Percentiles rank a stretch among this genome's conserved stretches.
phyloP scores from a whole-genome alignment of 2,113 vertebrate species.

The Ramphastos sulfuratus region DNA sequence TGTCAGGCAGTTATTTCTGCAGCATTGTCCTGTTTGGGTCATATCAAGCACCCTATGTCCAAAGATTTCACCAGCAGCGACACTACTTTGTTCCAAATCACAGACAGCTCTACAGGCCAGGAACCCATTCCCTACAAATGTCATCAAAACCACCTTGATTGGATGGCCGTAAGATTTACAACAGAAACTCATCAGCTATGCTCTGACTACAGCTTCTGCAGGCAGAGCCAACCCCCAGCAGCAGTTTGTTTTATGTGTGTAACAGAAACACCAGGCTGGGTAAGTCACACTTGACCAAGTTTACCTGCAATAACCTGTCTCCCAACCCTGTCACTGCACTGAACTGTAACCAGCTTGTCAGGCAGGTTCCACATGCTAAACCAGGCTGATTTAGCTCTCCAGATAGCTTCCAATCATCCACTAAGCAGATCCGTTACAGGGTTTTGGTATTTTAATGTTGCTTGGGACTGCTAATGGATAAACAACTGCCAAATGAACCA shows the following conservation, averaged over 20 bases:
- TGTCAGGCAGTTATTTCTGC: accelerated
- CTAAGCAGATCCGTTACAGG: neutral
- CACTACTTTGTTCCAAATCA: neutral
- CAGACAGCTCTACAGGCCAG: neutral
- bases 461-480: neutral
- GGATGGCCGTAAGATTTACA: neutral
- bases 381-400: neutral
- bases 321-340: accelerated
- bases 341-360: neutral
- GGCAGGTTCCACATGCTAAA: neutral
- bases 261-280: accelerated
- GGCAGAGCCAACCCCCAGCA: neutral
- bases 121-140: neutral
- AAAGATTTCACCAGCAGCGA: neutral
- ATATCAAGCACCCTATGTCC: accelerated
- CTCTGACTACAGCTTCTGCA: neutral
- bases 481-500: neutral
- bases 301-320: neutral
- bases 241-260: accelerated
- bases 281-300: neutral
- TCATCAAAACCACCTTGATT: accelerated
- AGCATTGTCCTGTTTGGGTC: neutral
- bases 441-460: neutral
- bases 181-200: accelerated
- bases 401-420: neutral